Base-by-base conservation (phyloP, 2,888 invertebrate genomes). In the Paralinhomoeus sp. region DNA sequence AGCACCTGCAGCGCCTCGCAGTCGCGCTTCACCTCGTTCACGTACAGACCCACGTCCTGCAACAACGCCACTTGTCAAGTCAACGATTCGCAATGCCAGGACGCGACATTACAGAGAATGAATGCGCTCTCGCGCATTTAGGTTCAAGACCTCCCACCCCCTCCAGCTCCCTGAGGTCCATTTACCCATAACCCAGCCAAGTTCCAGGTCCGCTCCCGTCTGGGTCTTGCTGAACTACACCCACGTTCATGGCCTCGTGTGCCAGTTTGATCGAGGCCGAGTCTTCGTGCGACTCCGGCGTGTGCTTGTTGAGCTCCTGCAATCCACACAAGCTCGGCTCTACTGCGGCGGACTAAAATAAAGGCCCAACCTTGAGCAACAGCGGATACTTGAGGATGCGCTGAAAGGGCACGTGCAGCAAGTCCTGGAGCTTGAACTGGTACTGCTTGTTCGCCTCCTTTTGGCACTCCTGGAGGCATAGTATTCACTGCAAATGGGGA, bases 351-450 rank as follows among this genome's bases (percentile, higher is more conserved):
- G 13, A 20, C n/a, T 20, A 13, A 24, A n/a, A 21, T 13, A 41
- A 23, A 20, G 23, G 2, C 17, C 42, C 40, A 43, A 53, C 89
- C 63, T 84, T 81, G 45, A 93, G 67, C 41, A 97, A 68, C 45
- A 97, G 71, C 64, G 91, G 91, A 67, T 97, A 97, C 63, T 93
- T 97, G 50, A 97, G 74, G 53, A 97, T 80, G 62, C 97, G 72
- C 67, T 97, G 97, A 84, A 97, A 89, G 37, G 97, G 97, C 50
- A 97, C 87, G 22, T 87, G 83, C 40, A 97, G 69, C 51, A 97
- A 79, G 64, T 97, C 97, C 41, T 89, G 74, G 53, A 97, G 69
- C 65, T 85, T 82, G 61, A 93, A 85, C 37, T 58, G 54, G 61
- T 83, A 78, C 17, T 85, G 85, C 56, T 85, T 81, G 66, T 87